Base-by-base conservation (phyloP, 2,797 vertebrate species). In the Morus bassanus region DNA sequence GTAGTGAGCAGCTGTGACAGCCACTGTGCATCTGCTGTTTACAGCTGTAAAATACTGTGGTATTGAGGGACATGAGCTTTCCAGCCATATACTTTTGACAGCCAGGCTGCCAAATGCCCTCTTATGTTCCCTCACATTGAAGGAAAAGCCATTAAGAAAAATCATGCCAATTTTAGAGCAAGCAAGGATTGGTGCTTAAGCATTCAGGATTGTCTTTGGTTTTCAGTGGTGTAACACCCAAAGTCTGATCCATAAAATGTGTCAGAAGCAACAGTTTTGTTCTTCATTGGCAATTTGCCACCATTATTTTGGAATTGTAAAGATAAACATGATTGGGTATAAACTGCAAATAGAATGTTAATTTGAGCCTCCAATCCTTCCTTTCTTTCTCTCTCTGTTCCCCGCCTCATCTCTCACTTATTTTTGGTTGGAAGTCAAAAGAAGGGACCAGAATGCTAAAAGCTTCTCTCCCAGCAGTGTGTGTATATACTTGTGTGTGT, bases 401-500 rank as follows among this genome's bases (percentile, higher is more conserved):
- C 9, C 3, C 9, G 17, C 11, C 39, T 70, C 0, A 0, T 43
- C 95, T 81, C 61, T 91, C 78, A 82, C 45, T 91, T 64, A 65
- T 51, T 96, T 97, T 90, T 86, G 17, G 23, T 76, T 86, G 67
- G 54, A 83, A 94, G 79, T 88, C 79, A 80, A 67, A 93, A 91
- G 83, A 84, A 80, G 64, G 33, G 74, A 79, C 46, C 27, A 59
- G 89, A 93, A 94, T 88, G 81, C 78, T 96, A 86, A 96, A 88
- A 92, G 89, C 79, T 93, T 97, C 93, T 85, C 73, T 97, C 80
- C 45, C 94, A 94, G 87, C 88, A 87, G 90, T 82, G 69, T 91
- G 53, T 94, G 60, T 94, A 46, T 90, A 63, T 84, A 83, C 81
- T 94, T 89, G 75, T 37, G 57, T 61, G 45, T 60, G 74, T 87